A percentile compares a stretch with the other conserved stretches of the same genome.
phyloP scores from a whole-genome alignment of 1,140 invertebrate genomes.

The Drosophila nigromelanica region DNA sequence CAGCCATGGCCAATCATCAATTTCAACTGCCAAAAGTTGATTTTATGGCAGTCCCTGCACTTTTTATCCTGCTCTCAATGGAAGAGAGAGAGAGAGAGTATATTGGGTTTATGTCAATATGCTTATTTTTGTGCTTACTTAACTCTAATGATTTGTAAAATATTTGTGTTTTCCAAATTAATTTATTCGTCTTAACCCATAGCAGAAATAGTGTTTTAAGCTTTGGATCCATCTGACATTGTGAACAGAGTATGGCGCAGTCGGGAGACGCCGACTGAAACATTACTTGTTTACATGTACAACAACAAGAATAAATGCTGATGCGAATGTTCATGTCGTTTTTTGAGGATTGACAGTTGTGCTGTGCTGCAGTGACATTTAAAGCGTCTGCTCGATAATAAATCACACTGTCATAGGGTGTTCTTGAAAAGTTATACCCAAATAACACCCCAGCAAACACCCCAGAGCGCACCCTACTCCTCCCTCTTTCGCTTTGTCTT shows the following conservation, averaged over 20 bases:
- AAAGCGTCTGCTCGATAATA: slow-evolving; percentile 75
- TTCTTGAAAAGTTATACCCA: slow-evolving; percentile 54
- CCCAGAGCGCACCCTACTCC: not conserved
- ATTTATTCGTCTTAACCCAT: too few relatives aligned
- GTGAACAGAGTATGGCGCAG: not conserved
- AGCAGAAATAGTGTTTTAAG: too few relatives aligned
- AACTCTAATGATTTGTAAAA: not conserved
- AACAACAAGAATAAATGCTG: slow-evolving; percentile 40
- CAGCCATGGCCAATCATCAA: slow-evolving; percentile 68
- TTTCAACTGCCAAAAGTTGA: slow-evolving; percentile 59
- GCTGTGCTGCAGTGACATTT: slow-evolving; percentile 68
- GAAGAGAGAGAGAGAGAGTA: not conserved
- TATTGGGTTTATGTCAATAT: not conserved
- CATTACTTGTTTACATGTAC: not conserved
- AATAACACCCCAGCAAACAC: slow-evolving; percentile 24
- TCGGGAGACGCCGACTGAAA: too few relatives aligned
- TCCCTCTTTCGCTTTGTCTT: not conserved
- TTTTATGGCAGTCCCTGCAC: slow-evolving; percentile 38
- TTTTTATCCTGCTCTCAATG: slow-evolving; percentile 17
- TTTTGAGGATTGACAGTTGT: slow-evolving; percentile 63
- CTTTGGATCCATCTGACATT: too few relatives aligned
- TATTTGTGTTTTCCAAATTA: not conserved
- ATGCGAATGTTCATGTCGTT: slow-evolving; percentile 65
- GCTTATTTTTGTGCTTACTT: not conserved
- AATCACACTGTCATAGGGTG: slow-evolving; percentile 73